A percentile compares a stretch with the other conserved stretches of the same genome.
Conservation (phyloP, 1,140 invertebrate species). For the Cepaea nemoralis region DNA sequence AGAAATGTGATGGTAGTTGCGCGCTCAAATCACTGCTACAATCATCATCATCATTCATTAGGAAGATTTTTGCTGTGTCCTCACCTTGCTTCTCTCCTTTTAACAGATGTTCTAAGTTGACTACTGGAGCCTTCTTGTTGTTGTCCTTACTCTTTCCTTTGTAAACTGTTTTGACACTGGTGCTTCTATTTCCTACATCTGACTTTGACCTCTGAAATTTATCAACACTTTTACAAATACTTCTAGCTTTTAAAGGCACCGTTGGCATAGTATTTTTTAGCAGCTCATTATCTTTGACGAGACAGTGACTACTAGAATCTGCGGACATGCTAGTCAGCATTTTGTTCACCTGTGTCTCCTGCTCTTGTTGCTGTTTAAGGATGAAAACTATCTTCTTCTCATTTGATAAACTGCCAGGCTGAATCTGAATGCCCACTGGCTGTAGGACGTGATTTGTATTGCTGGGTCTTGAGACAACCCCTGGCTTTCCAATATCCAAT, state of each 20-base stretch:
- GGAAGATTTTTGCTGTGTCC: not conserved
- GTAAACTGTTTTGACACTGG: not conserved
- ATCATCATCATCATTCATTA: not conserved
- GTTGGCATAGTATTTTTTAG: not conserved
- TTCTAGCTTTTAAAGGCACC: not conserved
- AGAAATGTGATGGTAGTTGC: not conserved
- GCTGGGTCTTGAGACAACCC: not conserved
- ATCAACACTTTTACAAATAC: conserved; percentile 13
- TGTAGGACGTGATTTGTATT: not conserved
- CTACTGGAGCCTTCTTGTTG: not conserved
- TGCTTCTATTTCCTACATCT: not conserved
- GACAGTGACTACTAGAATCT: not conserved
- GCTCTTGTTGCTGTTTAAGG: not conserved
- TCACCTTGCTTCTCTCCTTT: not conserved
- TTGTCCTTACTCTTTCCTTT: not conserved
- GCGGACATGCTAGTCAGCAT: not conserved
- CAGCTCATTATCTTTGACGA: not conserved
- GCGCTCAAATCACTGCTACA: not conserved
- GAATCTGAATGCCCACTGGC: conserved; percentile 3
- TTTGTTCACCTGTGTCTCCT: not conserved
- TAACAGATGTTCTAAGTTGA: not conserved
- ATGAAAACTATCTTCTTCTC: conserved; percentile 5
- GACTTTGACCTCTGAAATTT: conserved; percentile 4
- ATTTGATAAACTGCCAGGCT: not conserved
- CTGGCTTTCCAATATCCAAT: not conserved